These are phyloP conservation scores for Aphelinus certus DNA, from an alignment of 1,140 invertebrate genomes.

Conservation along the genomic window DNA sequence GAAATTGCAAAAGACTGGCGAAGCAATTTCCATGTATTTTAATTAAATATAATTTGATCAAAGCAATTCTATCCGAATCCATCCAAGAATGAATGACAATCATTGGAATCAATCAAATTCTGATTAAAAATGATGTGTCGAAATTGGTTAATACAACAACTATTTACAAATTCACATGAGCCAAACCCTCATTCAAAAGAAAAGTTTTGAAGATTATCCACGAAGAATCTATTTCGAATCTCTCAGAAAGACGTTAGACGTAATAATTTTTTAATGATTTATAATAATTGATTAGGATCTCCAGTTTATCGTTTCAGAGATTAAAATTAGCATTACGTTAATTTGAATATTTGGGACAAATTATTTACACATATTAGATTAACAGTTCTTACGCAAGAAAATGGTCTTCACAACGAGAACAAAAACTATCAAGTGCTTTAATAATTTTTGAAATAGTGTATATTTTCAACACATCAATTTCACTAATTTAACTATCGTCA, in stretches of 20 bases:
- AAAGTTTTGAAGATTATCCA: conserved; percentile 12
- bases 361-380: conserved; percentile 59
- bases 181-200: conserved; percentile 3
- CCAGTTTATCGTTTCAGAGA: conserved; percentile 21
- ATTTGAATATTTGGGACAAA: conserved; percentile 40
- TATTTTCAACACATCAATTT: background rate
- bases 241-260: background rate
- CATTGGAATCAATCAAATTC: too few species aligned
- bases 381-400: conserved; percentile 34
- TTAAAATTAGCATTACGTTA: conserved; percentile 52
- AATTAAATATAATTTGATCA: too few species aligned
- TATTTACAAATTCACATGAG: conserved; percentile 19
- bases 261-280: too few species aligned
- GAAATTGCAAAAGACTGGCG: too few species aligned
- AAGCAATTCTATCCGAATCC: too few species aligned
- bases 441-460: conserved; percentile 1
- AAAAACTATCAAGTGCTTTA: conserved; percentile 11
- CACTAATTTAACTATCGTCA: background rate
- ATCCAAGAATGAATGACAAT: too few species aligned
- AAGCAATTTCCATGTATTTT: too few species aligned
- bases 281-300: background rate
- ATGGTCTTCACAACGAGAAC: conserved; percentile 15
- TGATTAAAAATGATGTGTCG: too few species aligned
- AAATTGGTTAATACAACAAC: background rate
- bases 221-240: background rate